A percentile compares a stretch with the other conserved stretches of the same genome.
phyloP scores from a whole-genome alignment of 2,113 vertebrate genomes.

The Microtus richardsoni region DNA sequence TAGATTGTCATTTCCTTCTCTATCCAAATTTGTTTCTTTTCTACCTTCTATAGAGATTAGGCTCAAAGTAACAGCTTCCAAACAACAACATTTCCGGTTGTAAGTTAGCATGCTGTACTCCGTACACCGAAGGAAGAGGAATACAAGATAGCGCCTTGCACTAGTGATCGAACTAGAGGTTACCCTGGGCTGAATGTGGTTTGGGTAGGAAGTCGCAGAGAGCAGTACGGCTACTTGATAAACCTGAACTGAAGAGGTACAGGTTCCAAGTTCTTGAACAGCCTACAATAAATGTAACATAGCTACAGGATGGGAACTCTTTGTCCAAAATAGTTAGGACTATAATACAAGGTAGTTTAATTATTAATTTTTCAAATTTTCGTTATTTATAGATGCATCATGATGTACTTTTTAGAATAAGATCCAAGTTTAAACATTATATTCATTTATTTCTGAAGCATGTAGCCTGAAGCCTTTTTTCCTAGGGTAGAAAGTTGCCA shows the following conservation, averaged over 20 bases:
- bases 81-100: neutral
- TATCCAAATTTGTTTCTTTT: neutral
- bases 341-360: neutral
- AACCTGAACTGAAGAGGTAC: fast-evolving
- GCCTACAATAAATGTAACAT: neutral
- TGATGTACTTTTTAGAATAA: neutral
- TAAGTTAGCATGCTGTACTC: neutral
- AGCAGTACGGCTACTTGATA: neutral
- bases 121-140: neutral
- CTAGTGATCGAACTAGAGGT: neutral
- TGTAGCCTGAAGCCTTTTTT: neutral
- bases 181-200: neutral
- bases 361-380: neutral
- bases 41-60: neutral
- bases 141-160: neutral
- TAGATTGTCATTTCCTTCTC: neutral
- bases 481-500: neutral
- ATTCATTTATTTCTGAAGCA: neutral
- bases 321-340: neutral
- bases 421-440: neutral
- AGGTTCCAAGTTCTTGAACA: neutral
- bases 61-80: neutral
- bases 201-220: neutral
- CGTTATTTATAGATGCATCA: neutral
- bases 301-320: neutral